Evolutionary conservation across 2,797 vertebrate genomes (phyloP).

Genomic region (Sebastiscus tertius): DNA sequence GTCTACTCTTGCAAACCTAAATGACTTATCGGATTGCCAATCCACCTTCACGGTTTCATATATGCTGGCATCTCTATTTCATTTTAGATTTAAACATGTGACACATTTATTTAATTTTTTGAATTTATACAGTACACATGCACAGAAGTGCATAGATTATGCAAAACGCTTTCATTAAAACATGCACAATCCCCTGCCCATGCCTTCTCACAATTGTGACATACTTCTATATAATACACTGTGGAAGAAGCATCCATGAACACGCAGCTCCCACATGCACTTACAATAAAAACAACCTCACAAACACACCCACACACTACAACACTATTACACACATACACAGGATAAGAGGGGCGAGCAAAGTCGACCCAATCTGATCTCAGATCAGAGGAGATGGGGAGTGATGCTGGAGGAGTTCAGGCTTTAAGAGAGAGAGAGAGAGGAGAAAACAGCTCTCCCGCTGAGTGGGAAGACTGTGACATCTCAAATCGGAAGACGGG

Average conservation of each 20-base stretch:
- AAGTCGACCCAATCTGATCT: conserved; percentile 35
- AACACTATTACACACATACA: not conserved
- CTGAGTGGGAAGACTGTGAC: conserved; percentile 33
- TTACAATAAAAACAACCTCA: not conserved
- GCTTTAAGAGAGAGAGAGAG: not conserved
- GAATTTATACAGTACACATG: not conserved
- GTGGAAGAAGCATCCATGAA: not conserved
- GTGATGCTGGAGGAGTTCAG: conserved; percentile 6
- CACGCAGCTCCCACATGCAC: not conserved
- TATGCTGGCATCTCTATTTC: not conserved
- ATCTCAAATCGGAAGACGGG: conserved; percentile 19
- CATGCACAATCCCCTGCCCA: not conserved
- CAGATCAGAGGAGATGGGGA: conserved; percentile 33
- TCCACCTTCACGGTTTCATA: not conserved
- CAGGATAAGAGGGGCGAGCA: not conserved
- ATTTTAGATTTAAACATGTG: not conserved
- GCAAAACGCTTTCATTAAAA: not conserved
- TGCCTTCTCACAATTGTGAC: not conserved
- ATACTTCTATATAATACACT: not conserved
- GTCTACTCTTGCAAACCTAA: not conserved
- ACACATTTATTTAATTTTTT: not conserved
- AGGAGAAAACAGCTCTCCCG: conserved; percentile 19
- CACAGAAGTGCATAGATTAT: not conserved
- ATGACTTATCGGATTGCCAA: not conserved
- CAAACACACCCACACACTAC: not conserved